Evolutionary conservation across 2,797 vertebrate genomes (phyloP), one percentile per base, ranked within the genome.

Genomic region (Esox masquinongy): DNA sequence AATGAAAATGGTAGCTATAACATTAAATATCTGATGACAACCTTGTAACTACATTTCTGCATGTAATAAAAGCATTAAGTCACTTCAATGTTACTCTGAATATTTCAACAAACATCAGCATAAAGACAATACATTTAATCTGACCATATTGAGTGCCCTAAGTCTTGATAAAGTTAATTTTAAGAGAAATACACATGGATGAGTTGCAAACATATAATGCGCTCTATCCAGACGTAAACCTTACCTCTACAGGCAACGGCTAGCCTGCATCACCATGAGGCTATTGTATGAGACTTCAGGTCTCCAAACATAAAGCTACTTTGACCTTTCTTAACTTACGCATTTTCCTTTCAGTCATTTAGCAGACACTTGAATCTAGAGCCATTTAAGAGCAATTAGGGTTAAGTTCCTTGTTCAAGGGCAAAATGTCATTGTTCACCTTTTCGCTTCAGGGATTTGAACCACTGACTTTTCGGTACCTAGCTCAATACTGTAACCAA

Each of bases 271-370:
- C 84, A 89, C 82, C 84, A 77, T 82, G 24, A 75, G 72, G 82
- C 70, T 83, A 74, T 81, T 86, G 85, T 86, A 75, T 79, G 77
- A 81, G 80, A 36, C 63, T 47, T 53, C 12, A 85, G 73, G 59
- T 39, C 72, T 77, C 77, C 72, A 75, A 73, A 80, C 56, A 78
- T 70, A 86, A 75, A 80, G 17, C 72, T 51, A 39, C 64, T 59
- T 72, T 86, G 85, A 77, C 84, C 86, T 88, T 89, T 90, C 90
- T 92, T 80, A 19, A 51, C 82, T 92, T 91, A 83, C 86, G 79
- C 43, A 47, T 47, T 47, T 53, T 74, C 73, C 19, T 47, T 47
- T 47, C 43, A 47, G 43, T 47, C 43, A 47, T 47, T 47, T 47
- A 47, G 43, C 43, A 47, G 43, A 47, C 43, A 11, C 0, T 11